phyloP scores from a whole-genome alignment of 2,888 invertebrate species.

The Pollenia amentaria region DNA sequence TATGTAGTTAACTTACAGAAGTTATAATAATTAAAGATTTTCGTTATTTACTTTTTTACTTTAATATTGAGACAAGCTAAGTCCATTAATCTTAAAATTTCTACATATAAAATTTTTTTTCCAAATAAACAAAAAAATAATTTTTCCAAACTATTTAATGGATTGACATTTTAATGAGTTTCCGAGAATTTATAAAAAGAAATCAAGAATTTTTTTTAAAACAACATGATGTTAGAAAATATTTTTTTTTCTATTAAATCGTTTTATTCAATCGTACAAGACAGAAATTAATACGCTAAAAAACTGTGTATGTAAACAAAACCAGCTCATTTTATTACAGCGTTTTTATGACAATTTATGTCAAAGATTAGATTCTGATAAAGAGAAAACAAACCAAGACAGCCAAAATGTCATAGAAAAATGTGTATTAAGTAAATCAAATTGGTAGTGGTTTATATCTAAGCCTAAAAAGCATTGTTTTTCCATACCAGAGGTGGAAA shows the following conservation, averaged over 20 bases:
- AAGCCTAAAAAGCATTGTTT: not conserved
- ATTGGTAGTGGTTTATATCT: not conserved
- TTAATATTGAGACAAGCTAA: not conserved
- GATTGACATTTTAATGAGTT: conserved; percentile 47
- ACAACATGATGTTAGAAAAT: conserved; percentile 32
- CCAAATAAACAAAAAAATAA: conserved; percentile 11
- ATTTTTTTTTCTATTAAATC: not conserved
- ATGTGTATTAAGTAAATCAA: conserved; percentile 54
- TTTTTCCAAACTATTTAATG: conserved; percentile 34
- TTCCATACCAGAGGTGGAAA: no score
- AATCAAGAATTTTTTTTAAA: conserved; percentile 13
- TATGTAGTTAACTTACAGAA: no score
- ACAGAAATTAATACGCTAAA: conserved; percentile 19
- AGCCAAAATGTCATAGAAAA: not conserved
- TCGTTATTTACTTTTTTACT: no score
- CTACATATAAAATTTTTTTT: not conserved
- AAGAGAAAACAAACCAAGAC: conserved; percentile 35
- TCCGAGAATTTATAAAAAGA: conserved; percentile 23
- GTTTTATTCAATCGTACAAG: not conserved
- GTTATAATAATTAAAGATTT: no score
- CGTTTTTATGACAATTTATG: conserved; percentile 59
- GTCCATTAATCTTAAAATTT: not conserved
- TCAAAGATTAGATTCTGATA: conserved; percentile 61
- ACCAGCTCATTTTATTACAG: conserved; percentile 20
- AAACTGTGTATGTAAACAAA: not conserved